Evolutionary conservation across 2,797 vertebrate genomes (phyloP), one percentile per base, ranked within the genome.

Genomic region (Sebastes goodei): DNA sequence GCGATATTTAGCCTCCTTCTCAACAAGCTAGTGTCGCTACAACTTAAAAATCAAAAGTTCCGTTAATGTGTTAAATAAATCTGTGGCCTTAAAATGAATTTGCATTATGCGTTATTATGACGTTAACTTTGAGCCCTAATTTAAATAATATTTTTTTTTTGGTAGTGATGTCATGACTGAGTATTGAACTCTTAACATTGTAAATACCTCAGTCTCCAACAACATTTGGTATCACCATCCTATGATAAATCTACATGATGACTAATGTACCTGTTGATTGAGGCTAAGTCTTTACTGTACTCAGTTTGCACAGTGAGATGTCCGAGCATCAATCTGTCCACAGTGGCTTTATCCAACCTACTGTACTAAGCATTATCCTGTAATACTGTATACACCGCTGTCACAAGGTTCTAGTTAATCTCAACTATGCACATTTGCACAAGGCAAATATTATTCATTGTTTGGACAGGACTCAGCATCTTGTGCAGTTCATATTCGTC

Each of bases 291-390:
- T 78, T 83, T 75, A 71, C 78, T 83, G 49, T 65, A 29, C 20
- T 46, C 27, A 93, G 76, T 93, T 93, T 93, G 81, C 59, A 87
- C 56, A 85, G 73, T 33, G 20, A 69, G 35, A 83, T 88, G 81
- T 86, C 78, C 61, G 70, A 49, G 81, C 83, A 89, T 91, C 78
- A 91, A 90, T 93, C 92, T 92, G 69, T 92, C 89, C 69, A 25
- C 93, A 84, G 67, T 20, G 29, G 71, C 65, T 90, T 90, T 80
- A 81, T 85, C 42, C 83, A 88, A 81, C 53, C 27, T 71, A 79
- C 56, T 17, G 17, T 65, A 52, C 27, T 76, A 68, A 82, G 71
- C 38, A 78, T 92, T 89, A 90, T 78, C 83, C 35, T 78, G 65
- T 71, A 83, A 84, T 65, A n/a, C 61, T 64, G 66, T 74, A 21